Evolutionary conservation across 2,888 invertebrate genomes (phyloP), one percentile per base, ranked within the genome.

Genomic region (Erebia aethiops): DNA sequence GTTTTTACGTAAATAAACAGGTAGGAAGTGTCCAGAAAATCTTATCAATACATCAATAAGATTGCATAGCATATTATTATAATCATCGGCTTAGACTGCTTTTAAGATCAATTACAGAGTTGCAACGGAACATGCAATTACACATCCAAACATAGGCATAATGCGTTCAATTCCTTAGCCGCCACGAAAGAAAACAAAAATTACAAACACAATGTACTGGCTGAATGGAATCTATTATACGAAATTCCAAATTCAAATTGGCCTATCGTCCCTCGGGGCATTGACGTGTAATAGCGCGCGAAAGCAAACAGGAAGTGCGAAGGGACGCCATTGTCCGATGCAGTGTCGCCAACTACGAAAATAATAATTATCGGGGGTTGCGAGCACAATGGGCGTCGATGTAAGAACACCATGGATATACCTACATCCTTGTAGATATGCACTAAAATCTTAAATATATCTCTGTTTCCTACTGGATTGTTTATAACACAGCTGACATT

Each of bases 281-380:
- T 91, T 92, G 88, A 88, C 90, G 92, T 91, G 91, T 90, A 93
- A 93, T 92, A 92, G 92, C 91, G 92, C 92, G 92, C 92, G 91
- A 92, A 89, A 82, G 90, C 89, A 92, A 92, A 92, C 92, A 92
- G 92, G 92, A 92, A 92, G 87, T 86, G 88, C 86, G 87, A 84
- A 84, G 88, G 86, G 85, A 81, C 79, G 77, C 78, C 86, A 92
- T 92, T 91, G 92, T 92, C 83, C 86, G 86, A 78, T 78, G 81
- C 90, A 87, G 90, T 92, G 92, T 93, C 91, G 91, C 92, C 91
- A 91, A 91, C 91, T 91, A 91, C 89, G 88, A 92, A 92, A 92
- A 93, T 92, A 92, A 92, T 92, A 92, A 93, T 92, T 92, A 92
- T 91, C 88, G 86, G 85, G 92, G 92, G 92, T 82, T 88, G 88